A percentile compares a stretch with the other conserved stretches of the same genome.
phyloP scores from a whole-genome alignment of 1,140 invertebrate species.

The Helicoverpa zea region DNA sequence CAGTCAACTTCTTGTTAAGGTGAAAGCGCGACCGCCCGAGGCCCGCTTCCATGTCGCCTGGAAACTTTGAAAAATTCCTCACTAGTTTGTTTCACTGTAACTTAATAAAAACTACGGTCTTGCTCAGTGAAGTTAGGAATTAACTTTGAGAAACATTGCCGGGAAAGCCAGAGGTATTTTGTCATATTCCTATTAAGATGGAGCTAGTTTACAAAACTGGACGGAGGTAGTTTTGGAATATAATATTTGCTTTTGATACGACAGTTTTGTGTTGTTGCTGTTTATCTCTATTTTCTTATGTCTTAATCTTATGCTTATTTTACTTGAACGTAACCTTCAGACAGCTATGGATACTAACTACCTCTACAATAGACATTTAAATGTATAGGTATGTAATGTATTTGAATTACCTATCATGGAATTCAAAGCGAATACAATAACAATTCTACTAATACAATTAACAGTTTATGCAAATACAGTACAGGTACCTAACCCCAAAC shows the following conservation, averaged over 20 bases:
- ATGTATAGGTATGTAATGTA: too few relatives aligned
- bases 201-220: neutral
- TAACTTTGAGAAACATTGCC: slow-evolving; percentile 60
- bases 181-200: slow-evolving; percentile 45
- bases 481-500: neutral
- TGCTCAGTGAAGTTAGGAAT: slow-evolving; percentile 63
- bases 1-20: slow-evolving; percentile 66
- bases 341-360: too few relatives aligned
- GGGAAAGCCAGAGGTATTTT: slow-evolving; percentile 40
- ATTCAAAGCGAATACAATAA: neutral
- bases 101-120: slow-evolving; percentile 72
- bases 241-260: neutral
- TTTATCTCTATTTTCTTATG: too few relatives aligned
- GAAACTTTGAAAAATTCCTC: slow-evolving; percentile 74
- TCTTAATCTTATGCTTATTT: too few relatives aligned
- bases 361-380: too few relatives aligned
- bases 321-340: too few relatives aligned
- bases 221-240: neutral
- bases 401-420: neutral
- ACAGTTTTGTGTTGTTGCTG: neutral
- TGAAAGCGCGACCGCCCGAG: slow-evolving; percentile 55
- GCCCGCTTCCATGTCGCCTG: slow-evolving; percentile 33
- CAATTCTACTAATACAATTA: neutral
- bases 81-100: slow-evolving; percentile 78
- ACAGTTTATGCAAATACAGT: neutral